phyloP scores from a whole-genome alignment of 2,888 invertebrate species.

The Linnaemya vulpina region DNA sequence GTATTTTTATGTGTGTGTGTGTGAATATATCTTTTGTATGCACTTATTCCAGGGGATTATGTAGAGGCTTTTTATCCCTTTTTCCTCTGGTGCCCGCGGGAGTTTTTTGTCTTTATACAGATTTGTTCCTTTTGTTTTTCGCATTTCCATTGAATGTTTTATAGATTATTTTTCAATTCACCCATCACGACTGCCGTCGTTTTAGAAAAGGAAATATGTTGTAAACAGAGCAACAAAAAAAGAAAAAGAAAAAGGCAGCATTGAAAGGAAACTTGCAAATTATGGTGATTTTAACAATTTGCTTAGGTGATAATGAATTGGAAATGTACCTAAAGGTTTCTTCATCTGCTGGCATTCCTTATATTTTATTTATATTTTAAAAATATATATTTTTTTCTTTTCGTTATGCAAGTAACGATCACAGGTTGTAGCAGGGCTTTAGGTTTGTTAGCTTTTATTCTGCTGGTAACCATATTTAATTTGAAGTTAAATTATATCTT shows the following conservation, averaged over 20 bases:
- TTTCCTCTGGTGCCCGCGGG: constrained; percentile 61
- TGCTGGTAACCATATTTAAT: constrained; percentile 14
- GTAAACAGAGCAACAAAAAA: neutral
- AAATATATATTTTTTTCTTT: no score
- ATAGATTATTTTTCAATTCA: constrained; percentile 70
- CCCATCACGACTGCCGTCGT: constrained; percentile 55
- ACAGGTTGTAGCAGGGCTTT: neutral
- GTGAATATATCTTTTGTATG: constrained; percentile 5
- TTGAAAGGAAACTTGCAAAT: constrained; percentile 69
- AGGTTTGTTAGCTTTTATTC: neutral
- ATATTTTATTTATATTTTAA: neutral
- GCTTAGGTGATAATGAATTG: constrained; percentile 71
- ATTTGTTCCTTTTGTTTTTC: constrained; percentile 50
- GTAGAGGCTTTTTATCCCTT: constrained; percentile 58
- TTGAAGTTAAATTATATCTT: constrained; percentile 34
- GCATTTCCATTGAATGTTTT: constrained; percentile 49
- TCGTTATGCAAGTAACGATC: neutral
- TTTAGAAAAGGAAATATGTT: constrained; percentile 16
- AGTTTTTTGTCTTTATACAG: constrained; percentile 63
- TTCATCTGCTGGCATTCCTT: neutral
- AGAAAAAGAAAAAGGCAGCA: constrained; percentile 15
- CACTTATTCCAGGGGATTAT: constrained; percentile 39
- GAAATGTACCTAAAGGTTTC: constrained; percentile 55
- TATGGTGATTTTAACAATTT: constrained; percentile 70
- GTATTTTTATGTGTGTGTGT: constrained; percentile 6